phyloP scores from a whole-genome alignment of 2,888 invertebrate genomes.

The Ophion costatus region DNA sequence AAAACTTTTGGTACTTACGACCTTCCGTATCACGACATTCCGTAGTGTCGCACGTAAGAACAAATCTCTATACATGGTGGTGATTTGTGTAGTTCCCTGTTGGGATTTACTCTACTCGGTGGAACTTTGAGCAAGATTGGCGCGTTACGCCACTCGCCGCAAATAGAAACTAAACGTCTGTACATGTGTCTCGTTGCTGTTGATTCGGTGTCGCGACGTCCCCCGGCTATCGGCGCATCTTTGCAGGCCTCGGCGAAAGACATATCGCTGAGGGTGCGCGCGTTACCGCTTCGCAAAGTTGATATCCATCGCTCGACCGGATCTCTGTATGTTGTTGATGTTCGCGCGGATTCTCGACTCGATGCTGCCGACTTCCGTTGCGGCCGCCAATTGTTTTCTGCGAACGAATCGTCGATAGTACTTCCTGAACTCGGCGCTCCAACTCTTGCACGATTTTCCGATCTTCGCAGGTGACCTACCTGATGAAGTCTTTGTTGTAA shows the following conservation, averaged over 20 bases:
- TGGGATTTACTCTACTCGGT: background rate
- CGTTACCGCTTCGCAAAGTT: slow-evolving; percentile 90
- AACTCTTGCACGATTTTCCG: background rate
- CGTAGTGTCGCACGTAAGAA: background rate
- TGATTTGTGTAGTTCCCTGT: background rate
- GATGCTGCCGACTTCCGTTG: slow-evolving; percentile 89
- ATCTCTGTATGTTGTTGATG: slow-evolving; percentile 94
- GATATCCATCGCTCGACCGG: slow-evolving; percentile 91
- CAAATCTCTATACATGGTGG: background rate
- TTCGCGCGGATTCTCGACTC: slow-evolving; percentile 94
- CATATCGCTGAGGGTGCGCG: slow-evolving; percentile 15
- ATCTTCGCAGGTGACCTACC: slow-evolving; percentile 71
- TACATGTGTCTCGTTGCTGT: background rate
- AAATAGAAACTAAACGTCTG: background rate
- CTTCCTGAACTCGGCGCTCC: background rate
- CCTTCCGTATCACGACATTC: background rate
- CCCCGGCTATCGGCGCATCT: background rate
- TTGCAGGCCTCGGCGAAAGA: background rate
- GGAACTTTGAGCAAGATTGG: background rate
- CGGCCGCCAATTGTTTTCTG: slow-evolving; percentile 88
- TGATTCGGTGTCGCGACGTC: background rate
- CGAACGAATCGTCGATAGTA: slow-evolving; percentile 67
- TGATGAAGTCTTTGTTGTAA: slow-evolving; percentile 84
- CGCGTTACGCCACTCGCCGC: background rate
- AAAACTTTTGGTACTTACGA: slow-evolving; percentile 2